Conservation (phyloP, 2,888 invertebrate species). For the Perizoma affinitatum region DNA sequence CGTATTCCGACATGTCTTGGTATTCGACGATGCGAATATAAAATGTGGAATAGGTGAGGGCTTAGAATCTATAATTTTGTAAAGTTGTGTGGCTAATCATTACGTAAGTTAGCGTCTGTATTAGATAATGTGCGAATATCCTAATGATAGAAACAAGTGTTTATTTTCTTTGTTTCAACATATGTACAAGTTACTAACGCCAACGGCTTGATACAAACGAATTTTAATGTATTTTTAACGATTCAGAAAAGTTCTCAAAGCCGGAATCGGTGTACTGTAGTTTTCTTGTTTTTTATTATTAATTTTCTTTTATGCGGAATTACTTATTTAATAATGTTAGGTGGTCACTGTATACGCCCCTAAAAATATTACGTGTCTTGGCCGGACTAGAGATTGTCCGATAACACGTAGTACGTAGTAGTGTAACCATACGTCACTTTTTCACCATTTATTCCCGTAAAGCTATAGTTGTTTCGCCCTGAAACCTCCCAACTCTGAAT, state of each 20-base stretch:
- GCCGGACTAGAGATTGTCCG: no score
- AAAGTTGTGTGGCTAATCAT: constrained; percentile 7
- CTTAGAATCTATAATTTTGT: constrained; percentile 2
- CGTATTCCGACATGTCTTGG: constrained; percentile 55
- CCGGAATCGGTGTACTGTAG: constrained; percentile 18
- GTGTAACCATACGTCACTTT: no score
- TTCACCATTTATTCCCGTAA: no score
- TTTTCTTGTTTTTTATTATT: constrained; percentile 12
- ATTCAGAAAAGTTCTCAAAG: constrained; percentile 23
- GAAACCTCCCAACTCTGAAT: no score
- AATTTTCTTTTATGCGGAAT: constrained; percentile 16
- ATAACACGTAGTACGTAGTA: no score
- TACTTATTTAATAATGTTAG: constrained; percentile 10
- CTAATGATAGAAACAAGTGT: constrained; percentile 33
- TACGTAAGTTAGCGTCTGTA: constrained; percentile 5
- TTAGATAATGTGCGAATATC: constrained; percentile 20
- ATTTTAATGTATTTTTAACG: constrained; percentile 31
- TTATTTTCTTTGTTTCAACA: constrained; percentile 20
- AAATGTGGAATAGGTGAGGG: constrained; percentile 13
- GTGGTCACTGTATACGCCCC: neutral
- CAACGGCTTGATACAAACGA: constrained; percentile 18
- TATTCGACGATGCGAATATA: constrained; percentile 29
- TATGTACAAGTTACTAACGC: constrained; percentile 18
- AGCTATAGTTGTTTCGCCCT: no score
- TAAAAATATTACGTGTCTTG: no score